Conservation (phyloP, 1,140 invertebrate species). For the Heliconius congener region DNA sequence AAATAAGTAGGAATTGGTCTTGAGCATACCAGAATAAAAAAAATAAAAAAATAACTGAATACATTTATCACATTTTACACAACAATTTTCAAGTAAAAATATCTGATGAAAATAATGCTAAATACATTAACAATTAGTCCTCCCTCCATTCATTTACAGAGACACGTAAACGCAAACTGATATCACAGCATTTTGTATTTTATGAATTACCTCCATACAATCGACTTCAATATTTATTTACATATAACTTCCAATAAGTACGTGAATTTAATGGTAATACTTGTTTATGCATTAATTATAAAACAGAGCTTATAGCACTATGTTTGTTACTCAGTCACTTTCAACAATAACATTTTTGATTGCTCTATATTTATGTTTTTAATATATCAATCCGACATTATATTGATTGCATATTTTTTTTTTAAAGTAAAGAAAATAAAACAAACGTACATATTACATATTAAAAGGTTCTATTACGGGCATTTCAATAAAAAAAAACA, state of each 20-base stretch:
- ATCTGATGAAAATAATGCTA: constrained; percentile 9
- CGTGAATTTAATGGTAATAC: constrained; percentile 38
- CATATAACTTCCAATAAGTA: constrained; percentile 51
- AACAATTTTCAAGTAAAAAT: constrained; percentile 21
- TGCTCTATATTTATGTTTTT: constrained; percentile 45
- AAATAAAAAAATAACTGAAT: constrained; percentile 4
- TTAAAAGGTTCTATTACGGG: too few relatives aligned
- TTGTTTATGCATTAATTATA: constrained; percentile 33
- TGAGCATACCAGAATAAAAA: constrained; percentile 13
- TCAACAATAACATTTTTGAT: constrained; percentile 51
- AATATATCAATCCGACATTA: constrained; percentile 60
- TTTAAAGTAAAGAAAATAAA: constrained; percentile 5
- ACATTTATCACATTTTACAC: constrained; percentile 17
- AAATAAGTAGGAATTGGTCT: constrained; percentile 28
- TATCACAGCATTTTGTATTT: constrained; percentile 79
- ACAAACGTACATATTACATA: background rate
- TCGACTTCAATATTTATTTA: constrained; percentile 63
- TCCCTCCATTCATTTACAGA: constrained; percentile 37
- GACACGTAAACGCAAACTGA: constrained; percentile 66
- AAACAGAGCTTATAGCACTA: constrained; percentile 46
- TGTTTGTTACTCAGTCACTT: constrained; percentile 63
- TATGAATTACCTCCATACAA: constrained; percentile 55
- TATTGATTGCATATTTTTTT: constrained; percentile 17
- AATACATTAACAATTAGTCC: constrained; percentile 20
- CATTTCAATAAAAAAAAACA: background rate